Evolutionary conservation across 23 tunicate species (phyloP).

Genomic region (Phallusia fumigata): DNA sequence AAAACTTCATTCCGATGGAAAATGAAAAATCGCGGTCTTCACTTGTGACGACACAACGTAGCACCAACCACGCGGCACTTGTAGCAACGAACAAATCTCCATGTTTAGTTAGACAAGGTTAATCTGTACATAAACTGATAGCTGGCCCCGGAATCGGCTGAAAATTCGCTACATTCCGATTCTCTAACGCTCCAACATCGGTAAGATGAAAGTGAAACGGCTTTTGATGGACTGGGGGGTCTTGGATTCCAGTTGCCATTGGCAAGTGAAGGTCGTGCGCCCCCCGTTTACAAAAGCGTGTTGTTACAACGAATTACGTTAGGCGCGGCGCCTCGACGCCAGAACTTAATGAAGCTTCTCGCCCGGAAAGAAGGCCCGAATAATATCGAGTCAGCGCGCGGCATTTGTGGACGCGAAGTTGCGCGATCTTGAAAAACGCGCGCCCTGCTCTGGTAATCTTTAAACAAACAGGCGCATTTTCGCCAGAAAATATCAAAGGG

Average conservation of each 20-base stretch:
- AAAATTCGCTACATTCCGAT: not conserved
- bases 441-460: not conserved
- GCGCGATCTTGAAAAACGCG: not conserved
- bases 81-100: not conserved
- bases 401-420: not conserved
- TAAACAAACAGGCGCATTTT: not conserved
- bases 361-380: not conserved
- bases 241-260: not conserved
- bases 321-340: slow-evolving; percentile 4
- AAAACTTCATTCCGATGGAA: too few relatives aligned
- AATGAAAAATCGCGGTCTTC: too few relatives aligned
- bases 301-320: not conserved
- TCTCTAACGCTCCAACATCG: not conserved
- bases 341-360: slow-evolving; percentile 1
- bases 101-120: not conserved
- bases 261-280: not conserved
- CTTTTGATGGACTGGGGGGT: not conserved
- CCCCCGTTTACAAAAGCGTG: not conserved
- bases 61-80: not conserved
- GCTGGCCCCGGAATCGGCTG: not conserved
- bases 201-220: not conserved
- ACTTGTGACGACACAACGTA: too few relatives aligned
- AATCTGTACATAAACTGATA: slow-evolving; percentile 3
- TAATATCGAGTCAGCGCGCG: not conserved
- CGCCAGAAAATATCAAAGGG: slow-evolving; percentile 13